Evolutionary conservation across 37 sponge, comb jelly and placozoan species (phyloP), one percentile per base, ranked within the genome.

Genomic region (Theonella swinhoei): DNA sequence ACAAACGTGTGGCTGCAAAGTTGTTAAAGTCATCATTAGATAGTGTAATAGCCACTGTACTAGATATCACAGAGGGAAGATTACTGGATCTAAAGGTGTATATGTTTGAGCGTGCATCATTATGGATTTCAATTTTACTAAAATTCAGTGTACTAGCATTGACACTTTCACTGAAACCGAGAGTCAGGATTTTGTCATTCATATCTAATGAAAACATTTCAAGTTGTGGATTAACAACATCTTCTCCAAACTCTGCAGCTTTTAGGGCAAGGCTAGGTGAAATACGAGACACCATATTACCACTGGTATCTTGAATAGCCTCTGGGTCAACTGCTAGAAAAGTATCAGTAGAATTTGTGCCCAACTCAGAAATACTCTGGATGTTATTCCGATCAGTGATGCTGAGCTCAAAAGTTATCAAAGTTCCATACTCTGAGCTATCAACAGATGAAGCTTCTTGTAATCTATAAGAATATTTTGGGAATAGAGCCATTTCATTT

Each of bases 271-370:
- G 67, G 28, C 75, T 80, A 37, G 89, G 84, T 37, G 92, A 85
- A 20, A 95, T 77, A 30, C 95, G 38, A 36, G 64, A 59, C 0
- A 96, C 91, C 89, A 90, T 90, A 79, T 96, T 96, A 14, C 86
- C 92, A 91, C 91, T 93, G 30, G 73, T 88, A 59, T 96, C 96
- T 54, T 9, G 75, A 29, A 96, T 88, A 32, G 94, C 86, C 62
- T 90, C 94, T 39, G 94, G 89, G 38, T 89, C 75, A 0, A 93
- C 80, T n/a, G 94, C 83, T 5, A 96, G 75, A 76, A 88, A 96
- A 0, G 95, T 91, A 62, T 91, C 75, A 11, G 33, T 75, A 17
- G 28, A 30, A 64, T 76, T 85, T 22, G 88, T 91, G 2, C 76
- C 92, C 17, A 95, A 70, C 4, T 62, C 77, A 19, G 68, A 38